A percentile compares a stretch with the other conserved stretches of the same genome.
phyloP scores from a whole-genome alignment of 2,113 vertebrate genomes.

The Onychostruthus taczanowskii region DNA sequence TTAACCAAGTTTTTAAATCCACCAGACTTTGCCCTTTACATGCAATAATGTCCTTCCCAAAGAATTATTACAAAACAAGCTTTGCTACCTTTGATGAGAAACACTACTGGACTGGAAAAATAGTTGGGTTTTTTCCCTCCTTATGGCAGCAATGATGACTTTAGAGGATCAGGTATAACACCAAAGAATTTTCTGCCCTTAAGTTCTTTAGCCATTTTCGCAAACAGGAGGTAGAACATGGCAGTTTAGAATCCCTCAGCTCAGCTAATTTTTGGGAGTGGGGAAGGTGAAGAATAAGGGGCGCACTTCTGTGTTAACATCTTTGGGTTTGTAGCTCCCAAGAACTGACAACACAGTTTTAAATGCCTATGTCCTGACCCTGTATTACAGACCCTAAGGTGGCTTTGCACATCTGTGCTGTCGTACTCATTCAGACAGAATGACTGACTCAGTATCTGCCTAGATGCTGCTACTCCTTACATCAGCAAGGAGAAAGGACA shows the following conservation, averaged over 20 bases:
- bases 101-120: background rate
- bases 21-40: slow-evolving; percentile 23
- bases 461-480: background rate
- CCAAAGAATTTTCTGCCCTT: background rate
- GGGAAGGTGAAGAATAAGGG: background rate
- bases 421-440: background rate
- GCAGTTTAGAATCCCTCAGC: background rate
- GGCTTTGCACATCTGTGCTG: background rate
- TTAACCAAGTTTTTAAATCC: background rate
- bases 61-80: background rate
- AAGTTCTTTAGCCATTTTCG: background rate
- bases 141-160: background rate
- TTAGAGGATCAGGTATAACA: background rate
- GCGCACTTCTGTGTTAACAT: background rate
- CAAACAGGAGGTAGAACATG: background rate
- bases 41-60: background rate
- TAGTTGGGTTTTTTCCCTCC: background rate
- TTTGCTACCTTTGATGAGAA: slow-evolving; percentile 1
- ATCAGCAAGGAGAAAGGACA: background rate
- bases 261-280: background rate
- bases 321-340: background rate
- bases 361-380: background rate
- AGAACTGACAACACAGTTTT: background rate
- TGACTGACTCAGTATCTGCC: background rate
- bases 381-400: background rate